Evolutionary conservation across 2,113 vertebrate species (phyloP).

Genomic region (Alligator sinensis): DNA sequence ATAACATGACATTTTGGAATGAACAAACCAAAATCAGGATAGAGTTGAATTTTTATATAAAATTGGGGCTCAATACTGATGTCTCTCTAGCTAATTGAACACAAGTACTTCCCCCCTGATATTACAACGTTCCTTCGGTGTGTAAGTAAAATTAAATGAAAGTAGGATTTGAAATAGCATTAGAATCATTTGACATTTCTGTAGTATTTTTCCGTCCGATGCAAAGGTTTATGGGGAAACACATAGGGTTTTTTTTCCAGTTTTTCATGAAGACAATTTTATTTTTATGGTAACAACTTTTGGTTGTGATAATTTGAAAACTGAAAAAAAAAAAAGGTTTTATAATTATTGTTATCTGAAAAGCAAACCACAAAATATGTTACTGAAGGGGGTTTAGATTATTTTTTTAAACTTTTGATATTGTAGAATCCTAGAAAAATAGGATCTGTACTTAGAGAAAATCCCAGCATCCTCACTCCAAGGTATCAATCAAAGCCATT

Average conservation of each 20-base stretch:
- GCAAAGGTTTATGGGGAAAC: neutral
- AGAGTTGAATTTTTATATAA: neutral
- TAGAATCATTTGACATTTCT: neutral
- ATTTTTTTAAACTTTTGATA: too few species aligned
- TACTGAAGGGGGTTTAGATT: too few species aligned
- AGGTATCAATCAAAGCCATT: neutral
- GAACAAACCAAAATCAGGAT: neutral
- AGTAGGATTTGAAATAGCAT: accelerated
- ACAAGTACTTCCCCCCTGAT: neutral
- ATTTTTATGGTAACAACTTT: neutral
- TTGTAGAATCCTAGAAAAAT: too few species aligned
- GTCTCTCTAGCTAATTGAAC: neutral
- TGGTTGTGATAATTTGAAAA: neutral
- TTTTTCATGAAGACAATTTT: neutral
- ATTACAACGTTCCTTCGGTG: accelerated
- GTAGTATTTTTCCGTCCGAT: too few species aligned
- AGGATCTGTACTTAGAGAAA: neutral
- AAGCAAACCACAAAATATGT: neutral
- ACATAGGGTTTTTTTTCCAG: accelerated
- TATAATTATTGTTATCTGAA: neutral
- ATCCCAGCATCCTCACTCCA: neutral
- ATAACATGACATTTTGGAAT: neutral
- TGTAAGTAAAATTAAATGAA: neutral
- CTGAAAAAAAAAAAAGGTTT: neutral
- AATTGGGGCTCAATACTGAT: neutral